These are phyloP conservation scores for Papilio polyxenes DNA, from an alignment of 1,140 invertebrate genomes.

Conservation along the genomic window DNA sequence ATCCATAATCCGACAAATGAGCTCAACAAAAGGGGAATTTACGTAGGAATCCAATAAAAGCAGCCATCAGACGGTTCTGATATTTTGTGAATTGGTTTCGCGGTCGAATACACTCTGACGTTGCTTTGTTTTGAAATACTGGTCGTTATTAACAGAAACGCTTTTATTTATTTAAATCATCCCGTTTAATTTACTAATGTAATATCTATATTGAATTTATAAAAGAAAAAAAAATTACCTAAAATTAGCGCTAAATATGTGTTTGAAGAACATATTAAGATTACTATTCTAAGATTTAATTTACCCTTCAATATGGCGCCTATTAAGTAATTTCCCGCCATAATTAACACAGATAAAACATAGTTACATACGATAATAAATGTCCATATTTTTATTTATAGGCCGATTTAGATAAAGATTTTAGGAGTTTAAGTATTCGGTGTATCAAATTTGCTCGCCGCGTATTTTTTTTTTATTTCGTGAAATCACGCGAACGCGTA, in stretches of 20 bases:
- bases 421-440: conserved; percentile 60
- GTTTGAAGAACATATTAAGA: not conserved
- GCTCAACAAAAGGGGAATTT: conserved; percentile 70
- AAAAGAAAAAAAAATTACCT: not conserved
- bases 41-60: conserved; percentile 70
- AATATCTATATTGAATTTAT: not conserved
- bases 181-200: not conserved
- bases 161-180: conserved; percentile 10
- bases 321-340: not conserved
- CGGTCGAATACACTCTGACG: conserved; percentile 36
- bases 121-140: conserved; percentile 22
- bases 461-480: conserved; percentile 59
- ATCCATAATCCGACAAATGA: conserved; percentile 69
- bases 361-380: conserved; percentile 47
- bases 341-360: conserved; percentile 9
- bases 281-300: not conserved
- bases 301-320: not conserved
- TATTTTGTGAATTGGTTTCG: conserved; percentile 40
- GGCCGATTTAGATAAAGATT: conserved; percentile 64
- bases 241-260: not conserved
- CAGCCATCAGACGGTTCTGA: conserved; percentile 51
- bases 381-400: conserved; percentile 59
- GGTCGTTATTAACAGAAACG: conserved; percentile 12
- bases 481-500: conserved; percentile 60
- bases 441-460: conserved; percentile 66